Evolutionary conservation across 2,113 vertebrate species (phyloP).

Genomic region (Myrmecobius fasciatus): DNA sequence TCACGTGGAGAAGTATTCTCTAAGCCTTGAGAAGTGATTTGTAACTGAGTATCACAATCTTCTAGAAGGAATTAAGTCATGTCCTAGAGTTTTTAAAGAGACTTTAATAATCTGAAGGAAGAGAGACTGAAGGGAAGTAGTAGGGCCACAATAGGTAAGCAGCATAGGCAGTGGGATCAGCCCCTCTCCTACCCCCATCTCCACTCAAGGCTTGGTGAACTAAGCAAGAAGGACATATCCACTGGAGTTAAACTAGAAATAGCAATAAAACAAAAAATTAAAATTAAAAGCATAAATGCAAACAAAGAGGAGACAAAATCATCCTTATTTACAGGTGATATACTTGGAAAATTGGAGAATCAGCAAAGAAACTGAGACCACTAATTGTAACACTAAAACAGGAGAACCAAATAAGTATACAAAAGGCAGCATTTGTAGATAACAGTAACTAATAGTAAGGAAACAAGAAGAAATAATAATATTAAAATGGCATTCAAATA

Average conservation of each 20-base stretch:
- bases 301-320: not conserved
- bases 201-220: not conserved
- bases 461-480: not conserved
- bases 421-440: not conserved
- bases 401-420: not conserved
- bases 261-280: not conserved
- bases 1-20: not conserved
- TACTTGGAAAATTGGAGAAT: not conserved
- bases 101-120: not conserved
- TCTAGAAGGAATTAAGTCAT: not conserved
- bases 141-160: too few relatives aligned
- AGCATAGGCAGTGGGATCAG: too few relatives aligned
- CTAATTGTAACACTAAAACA: not conserved
- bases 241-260: not conserved
- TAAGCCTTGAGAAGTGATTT: not conserved
- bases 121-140: not conserved
- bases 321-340: not conserved
- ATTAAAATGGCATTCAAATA: not conserved
- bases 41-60: not conserved
- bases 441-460: not conserved
- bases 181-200: too few relatives aligned
- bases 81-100: not conserved
- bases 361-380: not conserved
- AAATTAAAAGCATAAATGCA: not conserved
- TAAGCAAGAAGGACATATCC: not conserved